Evolutionary conservation across 2,888 invertebrate species (phyloP).

Genomic region (Pachydiplax longipennis): DNA sequence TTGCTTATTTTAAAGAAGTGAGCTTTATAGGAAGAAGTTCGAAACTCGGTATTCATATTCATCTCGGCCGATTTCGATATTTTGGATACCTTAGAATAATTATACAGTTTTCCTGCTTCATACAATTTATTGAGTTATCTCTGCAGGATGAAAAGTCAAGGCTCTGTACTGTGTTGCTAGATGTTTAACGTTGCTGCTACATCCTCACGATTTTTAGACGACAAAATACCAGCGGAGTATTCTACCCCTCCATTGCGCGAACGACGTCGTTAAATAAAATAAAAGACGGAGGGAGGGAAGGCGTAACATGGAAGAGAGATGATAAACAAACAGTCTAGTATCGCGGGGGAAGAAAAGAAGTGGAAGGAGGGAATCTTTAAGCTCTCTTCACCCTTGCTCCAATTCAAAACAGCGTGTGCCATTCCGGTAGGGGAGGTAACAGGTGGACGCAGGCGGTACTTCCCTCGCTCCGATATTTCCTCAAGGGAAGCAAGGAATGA

Average conservation of each 20-base stretch:
- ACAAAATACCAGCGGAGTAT: not conserved
- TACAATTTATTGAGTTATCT: not conserved
- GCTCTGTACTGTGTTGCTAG: no score
- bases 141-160: not conserved
- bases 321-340: not conserved
- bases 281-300: not conserved
- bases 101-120: not conserved
- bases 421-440: not conserved
- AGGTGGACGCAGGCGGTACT: constrained; percentile 29
- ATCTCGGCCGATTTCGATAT: no score
- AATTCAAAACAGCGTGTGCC: constrained; percentile 20
- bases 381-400: not conserved
- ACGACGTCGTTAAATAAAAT: not conserved
- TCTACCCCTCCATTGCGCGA: not conserved
- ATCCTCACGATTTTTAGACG: not conserved
- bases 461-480: not conserved
- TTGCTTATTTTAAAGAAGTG: no score
- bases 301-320: not conserved
- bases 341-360: not conserved
- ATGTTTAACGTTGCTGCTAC: no score
- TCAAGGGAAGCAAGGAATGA: not conserved
- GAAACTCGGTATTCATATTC: no score
- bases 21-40: no score
- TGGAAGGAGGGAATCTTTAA: not conserved
- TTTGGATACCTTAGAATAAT: no score